A percentile compares a stretch with the other conserved stretches of the same genome.
Evolutionary conservation across 2,888 invertebrate species (phyloP).

Genomic region (Yponomeuta malinellus): DNA sequence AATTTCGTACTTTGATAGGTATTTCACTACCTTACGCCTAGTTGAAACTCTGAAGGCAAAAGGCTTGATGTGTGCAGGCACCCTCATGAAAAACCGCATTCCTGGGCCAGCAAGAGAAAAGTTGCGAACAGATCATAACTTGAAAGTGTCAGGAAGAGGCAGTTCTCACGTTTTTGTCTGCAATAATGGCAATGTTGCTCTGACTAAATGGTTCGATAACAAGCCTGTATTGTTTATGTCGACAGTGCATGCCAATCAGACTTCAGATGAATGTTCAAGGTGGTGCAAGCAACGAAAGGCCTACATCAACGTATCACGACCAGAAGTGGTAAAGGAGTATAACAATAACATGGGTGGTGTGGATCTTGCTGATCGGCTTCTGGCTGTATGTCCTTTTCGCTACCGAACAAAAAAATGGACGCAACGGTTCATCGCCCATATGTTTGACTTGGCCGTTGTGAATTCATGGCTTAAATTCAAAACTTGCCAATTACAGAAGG

Average conservation of each 20-base stretch:
- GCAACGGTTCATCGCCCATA: conserved; percentile 13
- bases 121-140: not conserved
- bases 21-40: conserved; percentile 1
- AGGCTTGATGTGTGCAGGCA: conserved; percentile 7
- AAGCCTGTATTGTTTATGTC: conserved; percentile 19
- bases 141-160: not conserved
- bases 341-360: conserved; percentile 21
- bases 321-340: conserved; percentile 20
- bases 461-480: conserved; percentile 11
- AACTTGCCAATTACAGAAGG: conserved; percentile 3
- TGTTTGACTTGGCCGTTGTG: conserved; percentile 11
- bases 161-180: not conserved
- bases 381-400: conserved; percentile 14
- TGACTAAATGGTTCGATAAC: conserved; percentile 24
- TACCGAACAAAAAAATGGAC: conserved; percentile 18
- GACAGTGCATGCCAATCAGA: conserved; percentile 17
- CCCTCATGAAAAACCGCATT: conserved; percentile 1
- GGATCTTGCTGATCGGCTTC: conserved; percentile 20
- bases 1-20: conserved; percentile 3
- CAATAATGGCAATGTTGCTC: conserved; percentile 19
- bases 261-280: conserved; percentile 18
- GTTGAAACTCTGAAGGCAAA: not conserved
- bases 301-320: conserved; percentile 19
- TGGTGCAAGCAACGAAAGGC: conserved; percentile 19
- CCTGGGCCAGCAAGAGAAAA: not conserved